Conservation (phyloP, 2,888 invertebrate species). For the Lymantria dispar region DNA sequence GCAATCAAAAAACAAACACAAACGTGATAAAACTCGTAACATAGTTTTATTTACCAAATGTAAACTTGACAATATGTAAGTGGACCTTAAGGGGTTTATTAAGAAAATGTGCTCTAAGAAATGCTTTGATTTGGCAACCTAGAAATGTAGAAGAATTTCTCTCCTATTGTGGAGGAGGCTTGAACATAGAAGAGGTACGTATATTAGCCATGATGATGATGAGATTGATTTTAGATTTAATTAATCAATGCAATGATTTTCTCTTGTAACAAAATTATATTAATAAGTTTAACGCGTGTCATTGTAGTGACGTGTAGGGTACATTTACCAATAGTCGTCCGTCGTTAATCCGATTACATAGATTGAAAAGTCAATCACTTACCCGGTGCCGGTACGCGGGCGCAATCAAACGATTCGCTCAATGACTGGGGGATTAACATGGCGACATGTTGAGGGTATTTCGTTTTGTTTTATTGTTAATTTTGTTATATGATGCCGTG, state of each 20-base stretch:
- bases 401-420: constrained; percentile 66
- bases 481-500: constrained; percentile 28
- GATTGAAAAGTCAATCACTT: constrained; percentile 82
- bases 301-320: constrained; percentile 42
- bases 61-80: too few species aligned
- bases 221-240: neutral
- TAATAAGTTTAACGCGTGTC: constrained; percentile 12
- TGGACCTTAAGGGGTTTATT: too few species aligned
- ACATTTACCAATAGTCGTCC: constrained; percentile 45
- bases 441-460: constrained; percentile 54
- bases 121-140: too few species aligned
- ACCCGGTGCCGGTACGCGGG: constrained; percentile 37
- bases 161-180: too few species aligned
- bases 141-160: too few species aligned
- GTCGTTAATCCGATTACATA: constrained; percentile 66
- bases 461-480: constrained; percentile 44
- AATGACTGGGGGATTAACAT: constrained; percentile 54
- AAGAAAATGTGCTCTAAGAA: too few species aligned
- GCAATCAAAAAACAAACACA: too few species aligned
- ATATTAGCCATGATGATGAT: too few species aligned
- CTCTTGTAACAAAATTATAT: constrained; percentile 25
- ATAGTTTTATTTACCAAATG: too few species aligned
- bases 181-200: too few species aligned
- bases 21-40: too few species aligned
- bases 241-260: constrained; percentile 6